Percentiles rank a stretch among this genome's conserved stretches.
These are phyloP conservation scores for Emmelina monodactyla DNA, from an alignment of 2,888 invertebrate species.

Conservation along the genomic window DNA sequence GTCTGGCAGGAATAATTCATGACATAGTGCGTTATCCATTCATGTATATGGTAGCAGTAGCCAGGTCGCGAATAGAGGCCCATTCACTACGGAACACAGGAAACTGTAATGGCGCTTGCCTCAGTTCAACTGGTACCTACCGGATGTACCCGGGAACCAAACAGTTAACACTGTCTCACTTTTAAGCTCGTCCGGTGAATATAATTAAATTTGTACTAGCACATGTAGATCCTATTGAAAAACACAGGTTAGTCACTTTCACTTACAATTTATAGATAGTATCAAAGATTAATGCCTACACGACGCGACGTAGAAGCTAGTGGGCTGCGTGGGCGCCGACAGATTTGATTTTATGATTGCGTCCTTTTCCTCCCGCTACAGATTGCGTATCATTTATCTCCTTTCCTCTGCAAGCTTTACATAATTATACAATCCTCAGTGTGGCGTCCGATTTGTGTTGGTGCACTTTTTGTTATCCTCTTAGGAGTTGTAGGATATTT, in stretches of 20 bases:
- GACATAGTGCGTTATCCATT: slow-evolving; percentile 42
- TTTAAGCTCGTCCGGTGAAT: neutral
- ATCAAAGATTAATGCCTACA: no score
- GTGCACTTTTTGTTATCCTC: slow-evolving; percentile 39
- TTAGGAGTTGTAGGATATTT: no score
- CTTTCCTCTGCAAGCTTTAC: slow-evolving; percentile 19
- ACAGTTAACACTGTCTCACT: slow-evolving; percentile 35
- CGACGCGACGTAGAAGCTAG: no score
- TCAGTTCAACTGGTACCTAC: slow-evolving; percentile 28
- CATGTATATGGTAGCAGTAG: slow-evolving; percentile 38
- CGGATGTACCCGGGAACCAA: slow-evolving; percentile 48
- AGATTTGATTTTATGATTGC: no score
- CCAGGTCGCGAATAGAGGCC: slow-evolving; percentile 30
- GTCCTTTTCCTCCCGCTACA: no score
- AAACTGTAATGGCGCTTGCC: slow-evolving; percentile 47
- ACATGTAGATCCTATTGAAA: neutral
- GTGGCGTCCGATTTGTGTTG: slow-evolving; percentile 35
- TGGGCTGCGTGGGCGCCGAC: no score
- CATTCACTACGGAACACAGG: slow-evolving; percentile 44
- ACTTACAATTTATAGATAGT: no score
- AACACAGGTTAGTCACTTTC: neutral
- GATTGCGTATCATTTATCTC: no score
- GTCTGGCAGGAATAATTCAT: slow-evolving; percentile 54
- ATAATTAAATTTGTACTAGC: neutral
- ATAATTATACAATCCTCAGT: no score